Base-by-base conservation (phyloP, 2,113 vertebrate species). In the Rhinoderma darwinii region DNA sequence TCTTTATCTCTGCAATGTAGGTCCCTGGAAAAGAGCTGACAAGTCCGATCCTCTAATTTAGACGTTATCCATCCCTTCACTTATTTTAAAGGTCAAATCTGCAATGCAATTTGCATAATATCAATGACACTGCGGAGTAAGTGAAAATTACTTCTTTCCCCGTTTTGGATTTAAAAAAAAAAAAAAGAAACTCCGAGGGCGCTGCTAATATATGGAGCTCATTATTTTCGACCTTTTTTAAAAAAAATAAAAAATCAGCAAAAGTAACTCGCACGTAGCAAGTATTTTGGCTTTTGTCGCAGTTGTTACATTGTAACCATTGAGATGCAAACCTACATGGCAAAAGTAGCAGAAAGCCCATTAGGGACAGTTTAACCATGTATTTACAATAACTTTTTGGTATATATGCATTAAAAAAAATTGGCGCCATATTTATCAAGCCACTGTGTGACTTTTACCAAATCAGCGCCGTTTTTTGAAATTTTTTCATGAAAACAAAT, bases 41-140 rank as follows among this genome's bases (percentile, higher is more conserved):
- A 66, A 32, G 18, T 82, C 47, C 43, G n/a, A 81, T 82, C 22
- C 43, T 82, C 44, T 87, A 35, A 87, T 87, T 81, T 81, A 87
- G 77, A 82, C 51, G 35, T 43, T 61, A 18, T 44, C 76, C 68
- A 22, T 75, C 50, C 50, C 70, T 80, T 87, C 66, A 61, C 66
- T 82, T 75, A 73, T 56, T 74, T 87, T 80, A 87, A 87, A 87
- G 85, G 85, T 87, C 78, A 87, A 50, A 82, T 87, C 27, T 35
- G 51, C 50, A 47, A 37, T 44, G 50, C 11, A 22, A 87, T 87
- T 87, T 87, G 78, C 85, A 81, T 82, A 87, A 87, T 74, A 35
- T 30, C 66, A 74, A 35, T 61, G 85, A 44, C 66, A 74, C 66
- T 61, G 76, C 56, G 18, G 76, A 86, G 76, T 74, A 82, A 82